Evolutionary conservation across 2,888 invertebrate genomes (phyloP).

Genomic region (Thumatha senex): DNA sequence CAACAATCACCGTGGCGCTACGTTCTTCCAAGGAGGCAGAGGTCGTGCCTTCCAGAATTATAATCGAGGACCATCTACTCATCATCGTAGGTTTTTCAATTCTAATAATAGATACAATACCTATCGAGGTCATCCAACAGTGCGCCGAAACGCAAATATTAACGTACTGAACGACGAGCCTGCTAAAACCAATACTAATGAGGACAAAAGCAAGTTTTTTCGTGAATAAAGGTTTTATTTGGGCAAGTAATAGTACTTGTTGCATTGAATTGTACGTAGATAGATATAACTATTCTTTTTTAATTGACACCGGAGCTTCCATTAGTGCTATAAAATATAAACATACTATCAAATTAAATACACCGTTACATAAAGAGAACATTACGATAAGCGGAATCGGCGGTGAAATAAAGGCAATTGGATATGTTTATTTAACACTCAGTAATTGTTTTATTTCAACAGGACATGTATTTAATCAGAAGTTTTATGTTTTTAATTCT

Average conservation of each 20-base stretch:
- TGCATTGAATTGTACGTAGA: not conserved
- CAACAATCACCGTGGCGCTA: too few species aligned
- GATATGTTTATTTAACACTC: slow-evolving; percentile 13
- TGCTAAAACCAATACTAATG: not conserved
- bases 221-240: not conserved
- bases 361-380: slow-evolving; percentile 18
- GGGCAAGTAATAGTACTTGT: not conserved
- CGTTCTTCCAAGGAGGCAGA: too few species aligned
- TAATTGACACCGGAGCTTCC: slow-evolving; percentile 16
- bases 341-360: slow-evolving; percentile 2
- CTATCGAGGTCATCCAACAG: not conserved
- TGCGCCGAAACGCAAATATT: not conserved
- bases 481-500: slow-evolving; percentile 13
- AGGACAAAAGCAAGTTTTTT: not conserved
- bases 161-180: not conserved
- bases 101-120: too few species aligned
- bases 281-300: not conserved
- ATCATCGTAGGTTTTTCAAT: not conserved
- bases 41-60: not conserved
- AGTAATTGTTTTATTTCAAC: not conserved
- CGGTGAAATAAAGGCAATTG: slow-evolving; percentile 9
- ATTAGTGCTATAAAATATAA: slow-evolving; percentile 17
- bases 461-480: slow-evolving; percentile 1
- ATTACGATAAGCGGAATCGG: slow-evolving; percentile 15
- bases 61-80: not conserved